These are phyloP conservation scores for Hyposoter didymator DNA, from an alignment of 2,888 invertebrate species.

Conservation along the genomic window DNA sequence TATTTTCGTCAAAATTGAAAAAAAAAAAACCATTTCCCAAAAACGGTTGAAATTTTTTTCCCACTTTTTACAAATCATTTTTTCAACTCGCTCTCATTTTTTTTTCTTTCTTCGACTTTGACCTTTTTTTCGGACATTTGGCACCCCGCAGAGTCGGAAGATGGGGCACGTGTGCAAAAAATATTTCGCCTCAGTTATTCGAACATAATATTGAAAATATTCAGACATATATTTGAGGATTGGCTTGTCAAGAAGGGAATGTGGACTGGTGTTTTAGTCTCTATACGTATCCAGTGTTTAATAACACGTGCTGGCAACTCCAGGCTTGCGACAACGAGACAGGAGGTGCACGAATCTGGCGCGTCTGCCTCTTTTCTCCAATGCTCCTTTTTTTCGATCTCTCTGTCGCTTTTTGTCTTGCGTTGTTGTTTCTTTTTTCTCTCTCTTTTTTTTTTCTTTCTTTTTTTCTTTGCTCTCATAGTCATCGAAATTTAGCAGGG, in stretches of 20 bases:
- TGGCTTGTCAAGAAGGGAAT: no score
- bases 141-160: conserved; percentile 37
- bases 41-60: no score
- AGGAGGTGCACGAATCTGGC: conserved; percentile 64
- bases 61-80: neutral
- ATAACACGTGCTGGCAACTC: conserved; percentile 64
- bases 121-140: conserved; percentile 1
- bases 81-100: conserved; percentile 6
- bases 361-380: conserved; percentile 47
- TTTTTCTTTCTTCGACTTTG: conserved; percentile 3
- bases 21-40: neutral
- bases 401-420: neutral
- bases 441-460: conserved; percentile 16
- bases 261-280: neutral
- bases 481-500: conserved; percentile 20
- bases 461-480: neutral
- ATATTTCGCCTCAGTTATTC: neutral
- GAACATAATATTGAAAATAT: neutral
- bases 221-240: neutral
- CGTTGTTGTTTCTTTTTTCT: conserved; percentile 17
- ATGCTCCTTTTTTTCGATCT: conserved; percentile 34
- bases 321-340: conserved; percentile 62
- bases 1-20: neutral
- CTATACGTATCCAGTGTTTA: conserved; percentile 12
- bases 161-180: conserved; percentile 54